phyloP scores from a whole-genome alignment of 2,888 invertebrate species.

The Watsonalla cultraria region DNA sequence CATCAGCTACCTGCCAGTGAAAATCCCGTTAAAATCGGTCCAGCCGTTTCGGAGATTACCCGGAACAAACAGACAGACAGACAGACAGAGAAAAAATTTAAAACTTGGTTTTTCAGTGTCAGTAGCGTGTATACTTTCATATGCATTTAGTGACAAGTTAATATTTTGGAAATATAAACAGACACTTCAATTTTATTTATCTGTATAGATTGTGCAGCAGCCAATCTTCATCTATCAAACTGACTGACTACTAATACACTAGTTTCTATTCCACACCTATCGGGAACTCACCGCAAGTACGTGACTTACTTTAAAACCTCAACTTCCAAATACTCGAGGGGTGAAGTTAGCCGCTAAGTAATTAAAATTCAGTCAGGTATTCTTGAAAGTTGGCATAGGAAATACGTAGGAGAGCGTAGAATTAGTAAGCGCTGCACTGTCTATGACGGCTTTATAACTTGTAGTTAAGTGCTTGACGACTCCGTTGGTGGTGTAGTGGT shows the following conservation, averaged over 20 bases:
- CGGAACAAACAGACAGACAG: too few species aligned
- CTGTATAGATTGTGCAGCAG: not conserved
- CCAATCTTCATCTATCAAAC: not conserved
- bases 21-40: too few species aligned
- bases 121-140: too few species aligned
- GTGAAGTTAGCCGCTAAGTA: constrained; percentile 4
- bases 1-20: too few species aligned
- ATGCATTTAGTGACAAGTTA: too few species aligned
- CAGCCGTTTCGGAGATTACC: too few species aligned
- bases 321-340: not conserved
- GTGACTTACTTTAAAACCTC: not conserved
- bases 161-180: too few species aligned
- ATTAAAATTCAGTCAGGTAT: constrained; percentile 22
- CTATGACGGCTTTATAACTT: constrained; percentile 15
- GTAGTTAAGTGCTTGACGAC: constrained; percentile 8
- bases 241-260: not conserved
- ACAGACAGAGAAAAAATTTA: too few species aligned
- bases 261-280: not conserved
- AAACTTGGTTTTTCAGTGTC: too few species aligned
- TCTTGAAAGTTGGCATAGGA: constrained; percentile 14
- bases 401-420: constrained; percentile 15
- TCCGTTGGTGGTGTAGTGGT: too few species aligned
- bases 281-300: not conserved
- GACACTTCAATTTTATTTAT: too few species aligned
- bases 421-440: constrained; percentile 14